Evolutionary conservation across 2,797 vertebrate genomes (phyloP).

Genomic region (Lacerta bilineata): DNA sequence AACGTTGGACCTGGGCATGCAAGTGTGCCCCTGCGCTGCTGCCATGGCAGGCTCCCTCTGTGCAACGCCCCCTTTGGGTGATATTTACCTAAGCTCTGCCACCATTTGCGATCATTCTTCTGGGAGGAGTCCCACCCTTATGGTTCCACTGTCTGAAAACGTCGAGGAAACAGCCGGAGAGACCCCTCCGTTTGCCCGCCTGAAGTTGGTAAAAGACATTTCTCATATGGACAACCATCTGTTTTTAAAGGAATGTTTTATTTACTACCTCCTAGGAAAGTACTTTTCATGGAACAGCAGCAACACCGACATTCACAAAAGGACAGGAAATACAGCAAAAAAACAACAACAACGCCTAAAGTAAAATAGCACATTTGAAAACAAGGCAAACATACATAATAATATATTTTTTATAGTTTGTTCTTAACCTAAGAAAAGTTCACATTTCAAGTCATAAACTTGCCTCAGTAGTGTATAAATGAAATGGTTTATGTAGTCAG

Average conservation of each 20-base stretch:
- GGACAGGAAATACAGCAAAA: conserved; percentile 83
- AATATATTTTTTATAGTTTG: conserved; percentile 79
- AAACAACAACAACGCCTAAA: conserved; percentile 71
- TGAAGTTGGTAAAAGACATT: conserved; percentile 1
- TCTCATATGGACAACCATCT: conserved; percentile 63
- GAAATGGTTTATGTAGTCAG: conserved; percentile 77
- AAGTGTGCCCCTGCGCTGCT: too few relatives aligned
- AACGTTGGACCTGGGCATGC: too few relatives aligned
- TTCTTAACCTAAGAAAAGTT: conserved; percentile 85
- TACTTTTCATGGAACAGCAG: conserved; percentile 89
- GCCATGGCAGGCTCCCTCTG: too few relatives aligned
- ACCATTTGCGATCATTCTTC: too few relatives aligned
- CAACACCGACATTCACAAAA: conserved; percentile 75
- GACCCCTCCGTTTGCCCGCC: too few relatives aligned
- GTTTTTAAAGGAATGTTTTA: conserved; percentile 94
- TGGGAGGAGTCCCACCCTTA: too few relatives aligned
- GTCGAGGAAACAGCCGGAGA: too few relatives aligned
- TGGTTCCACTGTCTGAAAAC: too few relatives aligned
- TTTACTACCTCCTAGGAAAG: conserved; percentile 88
- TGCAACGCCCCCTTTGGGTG: too few relatives aligned
- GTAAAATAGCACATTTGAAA: conserved; percentile 84
- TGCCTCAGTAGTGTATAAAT: conserved; percentile 85
- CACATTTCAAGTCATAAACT: conserved; percentile 85
- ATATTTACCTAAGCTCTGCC: too few relatives aligned
- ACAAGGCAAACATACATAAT: conserved; percentile 81